Evolutionary conservation across 2,113 vertebrate species (phyloP).

Genomic region (Aptenodytes forsteri): DNA sequence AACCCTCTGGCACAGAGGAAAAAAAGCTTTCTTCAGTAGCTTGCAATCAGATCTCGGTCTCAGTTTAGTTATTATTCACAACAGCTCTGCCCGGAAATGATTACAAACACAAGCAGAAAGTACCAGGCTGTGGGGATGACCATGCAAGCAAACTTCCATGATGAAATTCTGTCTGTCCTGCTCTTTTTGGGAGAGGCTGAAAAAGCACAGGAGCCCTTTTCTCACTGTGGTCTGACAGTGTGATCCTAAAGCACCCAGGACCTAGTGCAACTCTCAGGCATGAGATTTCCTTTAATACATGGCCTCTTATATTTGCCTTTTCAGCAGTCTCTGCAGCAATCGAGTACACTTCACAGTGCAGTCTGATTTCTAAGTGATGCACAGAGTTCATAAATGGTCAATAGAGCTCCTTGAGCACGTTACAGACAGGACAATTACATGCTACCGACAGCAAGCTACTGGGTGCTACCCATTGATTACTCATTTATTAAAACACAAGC

Average conservation of each 20-base stretch:
- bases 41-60: not conserved
- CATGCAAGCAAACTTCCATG: not conserved
- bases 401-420: not conserved
- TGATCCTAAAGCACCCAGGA: not conserved
- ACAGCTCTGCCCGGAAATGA: not conserved
- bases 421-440: not conserved
- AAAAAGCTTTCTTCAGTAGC: not conserved
- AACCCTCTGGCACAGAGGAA: not conserved
- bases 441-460: not conserved
- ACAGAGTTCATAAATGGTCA: not conserved
- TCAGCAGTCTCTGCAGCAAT: not conserved
- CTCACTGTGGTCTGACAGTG: not conserved
- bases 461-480: conserved; percentile 7
- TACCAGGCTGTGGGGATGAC: not conserved
- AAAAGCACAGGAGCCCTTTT: not conserved
- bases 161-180: not conserved
- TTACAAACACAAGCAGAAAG: not conserved
- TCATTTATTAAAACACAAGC: not conserved
- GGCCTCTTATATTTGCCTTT: not conserved
- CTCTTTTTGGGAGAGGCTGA: not conserved
- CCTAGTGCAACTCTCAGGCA: too few species aligned
- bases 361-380: not conserved
- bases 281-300: not conserved
- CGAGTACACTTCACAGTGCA: not conserved
- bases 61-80: not conserved